Evolutionary conservation across 2,888 invertebrate species (phyloP), one percentile per base, ranked within the genome.

Genomic region (Calephelis perditalis): DNA sequence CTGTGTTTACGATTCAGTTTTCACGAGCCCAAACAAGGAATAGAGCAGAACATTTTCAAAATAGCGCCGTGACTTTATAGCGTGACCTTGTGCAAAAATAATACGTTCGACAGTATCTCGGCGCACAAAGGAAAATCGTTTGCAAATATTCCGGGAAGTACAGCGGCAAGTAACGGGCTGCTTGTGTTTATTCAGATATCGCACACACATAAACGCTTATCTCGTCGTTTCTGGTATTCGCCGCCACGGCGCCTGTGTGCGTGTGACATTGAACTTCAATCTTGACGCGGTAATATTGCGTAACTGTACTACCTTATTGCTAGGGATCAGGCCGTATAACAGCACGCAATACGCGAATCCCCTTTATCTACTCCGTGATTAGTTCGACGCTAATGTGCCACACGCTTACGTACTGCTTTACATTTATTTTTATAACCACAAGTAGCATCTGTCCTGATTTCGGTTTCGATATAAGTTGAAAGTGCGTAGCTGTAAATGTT

Each of bases 231-330:
- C 3, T 26, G 26, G 26, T 26, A 0, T 3, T 26, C 3, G 26
- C 60, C 62, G 70, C 67, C 70, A 64, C 62, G 59, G 44, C 64
- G 68, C 62, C 45, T 70, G 76, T 75, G 80, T 78, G 82, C 77
- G 78, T 76, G 83, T 87, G 89, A 90, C 90, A 89, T 90, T 90
- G 89, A 90, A 88, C 89, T 90, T 89, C 89, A 89, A 82, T 83
- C 86, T 84, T 84, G 84, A 84, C 86, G 88, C 81, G 84, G 73
- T 70, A 68, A 82, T 79, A 81, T 88, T 88, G 81, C 87, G 87
- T 87, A 87, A 88, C 77, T 72, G 65, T 10, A 52, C 52, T 52
- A 52, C 60, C 62, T 62, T 64, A 63, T 63, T 66, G 57, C 66
- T 62, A 56, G 63, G 64, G 59, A 60, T 60, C 57, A 60, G 62